Evolutionary conservation across 2,888 invertebrate species (phyloP).

Genomic region (Aphodius granarius): DNA sequence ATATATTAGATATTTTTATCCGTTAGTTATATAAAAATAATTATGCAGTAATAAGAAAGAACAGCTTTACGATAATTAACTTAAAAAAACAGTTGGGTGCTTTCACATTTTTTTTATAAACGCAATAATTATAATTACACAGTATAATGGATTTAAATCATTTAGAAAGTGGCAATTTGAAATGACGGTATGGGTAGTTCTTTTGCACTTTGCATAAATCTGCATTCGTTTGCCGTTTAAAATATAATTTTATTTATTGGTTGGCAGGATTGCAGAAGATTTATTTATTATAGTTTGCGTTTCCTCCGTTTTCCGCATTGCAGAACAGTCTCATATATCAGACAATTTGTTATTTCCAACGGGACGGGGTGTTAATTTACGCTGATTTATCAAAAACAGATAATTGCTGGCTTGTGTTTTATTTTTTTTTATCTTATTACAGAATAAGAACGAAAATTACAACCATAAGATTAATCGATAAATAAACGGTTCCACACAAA

Average conservation of each 20-base stretch:
- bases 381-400: not conserved
- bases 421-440: no score
- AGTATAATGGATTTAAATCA: not conserved
- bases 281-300: not conserved
- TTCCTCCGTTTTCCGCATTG: not conserved
- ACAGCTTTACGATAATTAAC: not conserved
- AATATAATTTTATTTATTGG: not conserved
- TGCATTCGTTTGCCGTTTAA: not conserved
- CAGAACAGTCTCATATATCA: not conserved
- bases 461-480: no score
- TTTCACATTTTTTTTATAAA: not conserved
- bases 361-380: not conserved
- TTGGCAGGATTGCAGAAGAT: not conserved
- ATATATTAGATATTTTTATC: not conserved
- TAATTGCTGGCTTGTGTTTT: not conserved
- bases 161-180: not conserved
- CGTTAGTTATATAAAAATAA: no score
- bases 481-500: no score
- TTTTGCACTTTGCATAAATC: not conserved
- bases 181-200: not conserved
- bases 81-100: not conserved
- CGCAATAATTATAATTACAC: not conserved
- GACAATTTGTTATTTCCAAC: not conserved
- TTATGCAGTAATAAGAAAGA: not conserved
- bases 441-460: no score